Evolutionary conservation across 2,888 invertebrate genomes (phyloP), one percentile per base, ranked within the genome.

Genomic region (Antitype chi): DNA sequence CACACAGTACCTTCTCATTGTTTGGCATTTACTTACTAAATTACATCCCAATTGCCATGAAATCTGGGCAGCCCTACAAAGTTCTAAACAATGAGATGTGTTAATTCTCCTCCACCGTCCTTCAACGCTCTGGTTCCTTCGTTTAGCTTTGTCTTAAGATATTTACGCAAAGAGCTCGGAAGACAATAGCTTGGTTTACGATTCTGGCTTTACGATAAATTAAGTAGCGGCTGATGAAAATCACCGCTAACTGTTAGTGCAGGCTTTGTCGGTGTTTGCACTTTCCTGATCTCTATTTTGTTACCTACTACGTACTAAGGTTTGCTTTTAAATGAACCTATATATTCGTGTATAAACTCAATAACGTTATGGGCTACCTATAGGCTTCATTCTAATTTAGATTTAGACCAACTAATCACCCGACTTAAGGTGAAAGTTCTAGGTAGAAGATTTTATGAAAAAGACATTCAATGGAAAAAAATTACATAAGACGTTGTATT

Each of bases 51-150:
- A 77, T 59, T 77, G 7, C 23, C 43, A 13, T 11, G 11, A 52
- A 72, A 74, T 59, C 43, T 60, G 70, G 86, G 70, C 70, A 57
- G 68, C 84, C 86, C 81, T 80, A 80, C 73, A 66, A 69, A 38
- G 28, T 74, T 77, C 63, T 72, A 77, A 67, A 87, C 87, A 85
- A 85, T 84, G 81, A 68, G 85, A 84, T 87, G 84, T 86, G 74
- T 78, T 82, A 87, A 87, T 78, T 80, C 64, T 53, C 52, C 38
- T 64, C 43, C 43, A 23, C 47, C 70, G 83, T 86, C 85, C 84
- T 82, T 86, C 85, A 85, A 85, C 87, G 89, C 82, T 89, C 89
- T 83, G 81, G 70, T 89, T 88, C 68, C 73, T 79, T 60, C 76
- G 63, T 49, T 81, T 78, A 74, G 83, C 80, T 85, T 87, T 87